Percentiles rank a stretch among this genome's conserved stretches.
These are phyloP conservation scores for Drosophila tropicalis DNA, from an alignment of 1,140 invertebrate genomes.

Conservation along the genomic window DNA sequence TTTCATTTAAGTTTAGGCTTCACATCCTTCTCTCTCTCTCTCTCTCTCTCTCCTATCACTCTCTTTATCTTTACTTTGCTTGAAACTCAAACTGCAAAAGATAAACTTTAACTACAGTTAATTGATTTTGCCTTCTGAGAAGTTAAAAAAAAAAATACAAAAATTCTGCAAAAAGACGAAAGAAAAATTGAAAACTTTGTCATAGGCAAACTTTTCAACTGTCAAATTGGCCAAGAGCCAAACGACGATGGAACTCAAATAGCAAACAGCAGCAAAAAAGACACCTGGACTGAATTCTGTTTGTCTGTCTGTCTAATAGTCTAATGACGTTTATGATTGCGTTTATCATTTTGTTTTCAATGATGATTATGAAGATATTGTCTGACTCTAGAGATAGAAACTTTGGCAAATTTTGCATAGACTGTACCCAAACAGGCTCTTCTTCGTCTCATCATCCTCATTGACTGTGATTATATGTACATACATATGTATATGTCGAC, in stretches of 20 bases:
- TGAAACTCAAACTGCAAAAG: slow-evolving; percentile 7
- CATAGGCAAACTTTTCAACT: slow-evolving; percentile 6
- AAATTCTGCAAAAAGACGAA: background rate
- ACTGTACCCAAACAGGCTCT: slow-evolving; percentile 1
- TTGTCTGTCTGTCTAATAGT: background rate
- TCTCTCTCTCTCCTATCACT: background rate
- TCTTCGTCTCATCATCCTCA: background rate
- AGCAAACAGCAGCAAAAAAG: slow-evolving; percentile 7
- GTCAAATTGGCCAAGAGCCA: slow-evolving; percentile 18
- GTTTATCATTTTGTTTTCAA: background rate
- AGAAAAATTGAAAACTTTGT: slow-evolving; percentile 14
- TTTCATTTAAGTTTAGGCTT: background rate
- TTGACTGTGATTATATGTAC: slow-evolving; percentile 5
- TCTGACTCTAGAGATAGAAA: background rate
- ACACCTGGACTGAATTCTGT: slow-evolving; percentile 7
- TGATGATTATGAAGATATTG: slow-evolving; percentile 10
- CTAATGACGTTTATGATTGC: background rate
- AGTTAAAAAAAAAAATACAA: background rate
- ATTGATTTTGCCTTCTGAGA: slow-evolving; percentile 12
- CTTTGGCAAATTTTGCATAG: background rate
- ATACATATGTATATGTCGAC: background rate
- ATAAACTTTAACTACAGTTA: slow-evolving; percentile 19
- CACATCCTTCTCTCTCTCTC: background rate
- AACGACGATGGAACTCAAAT: slow-evolving; percentile 6
- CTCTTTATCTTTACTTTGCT: background rate